Percentiles rank a stretch among this genome's conserved stretches.
Evolutionary conservation across 2,797 vertebrate genomes (phyloP).

Genomic region (Spizella passerina): DNA sequence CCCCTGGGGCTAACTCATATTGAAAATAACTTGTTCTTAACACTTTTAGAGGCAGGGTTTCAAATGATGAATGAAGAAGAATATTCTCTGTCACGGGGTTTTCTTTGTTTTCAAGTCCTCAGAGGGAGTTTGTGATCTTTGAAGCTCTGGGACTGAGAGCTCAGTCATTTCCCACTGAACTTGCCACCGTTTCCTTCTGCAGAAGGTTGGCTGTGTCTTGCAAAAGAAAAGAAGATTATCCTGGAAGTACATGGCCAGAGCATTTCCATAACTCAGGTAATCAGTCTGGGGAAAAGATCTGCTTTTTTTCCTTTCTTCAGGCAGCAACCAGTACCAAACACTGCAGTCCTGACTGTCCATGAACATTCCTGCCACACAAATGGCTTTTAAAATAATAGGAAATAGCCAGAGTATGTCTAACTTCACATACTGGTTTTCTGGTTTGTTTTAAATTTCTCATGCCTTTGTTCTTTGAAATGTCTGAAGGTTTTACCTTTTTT

Average conservation of each 20-base stretch:
- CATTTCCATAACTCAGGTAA: neutral
- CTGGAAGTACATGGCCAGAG: neutral
- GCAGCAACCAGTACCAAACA: neutral
- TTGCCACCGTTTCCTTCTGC: neutral
- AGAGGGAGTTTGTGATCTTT: neutral
- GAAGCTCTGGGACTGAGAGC: neutral
- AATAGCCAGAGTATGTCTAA: neutral
- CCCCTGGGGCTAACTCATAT: neutral
- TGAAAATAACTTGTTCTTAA: constrained; percentile 38
- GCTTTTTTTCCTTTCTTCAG: neutral
- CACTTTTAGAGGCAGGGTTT: constrained; percentile 5
- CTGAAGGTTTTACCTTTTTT: neutral
- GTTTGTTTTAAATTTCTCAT: neutral
- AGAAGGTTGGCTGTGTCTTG: neutral
- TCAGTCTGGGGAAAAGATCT: neutral
- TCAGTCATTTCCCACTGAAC: neutral
- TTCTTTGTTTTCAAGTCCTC: constrained; percentile 4
- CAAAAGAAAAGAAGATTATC: neutral
- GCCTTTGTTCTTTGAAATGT: neutral
- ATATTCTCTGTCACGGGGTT: neutral
- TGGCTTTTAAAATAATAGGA: neutral
- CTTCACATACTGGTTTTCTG: neutral
- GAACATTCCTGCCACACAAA: neutral
- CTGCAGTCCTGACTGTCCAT: neutral
- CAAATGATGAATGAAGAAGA: constrained; percentile 39